Evolutionary conservation across 2,797 vertebrate genomes (phyloP), one percentile per base, ranked within the genome.

Genomic region (Eulemur albifrons): DNA sequence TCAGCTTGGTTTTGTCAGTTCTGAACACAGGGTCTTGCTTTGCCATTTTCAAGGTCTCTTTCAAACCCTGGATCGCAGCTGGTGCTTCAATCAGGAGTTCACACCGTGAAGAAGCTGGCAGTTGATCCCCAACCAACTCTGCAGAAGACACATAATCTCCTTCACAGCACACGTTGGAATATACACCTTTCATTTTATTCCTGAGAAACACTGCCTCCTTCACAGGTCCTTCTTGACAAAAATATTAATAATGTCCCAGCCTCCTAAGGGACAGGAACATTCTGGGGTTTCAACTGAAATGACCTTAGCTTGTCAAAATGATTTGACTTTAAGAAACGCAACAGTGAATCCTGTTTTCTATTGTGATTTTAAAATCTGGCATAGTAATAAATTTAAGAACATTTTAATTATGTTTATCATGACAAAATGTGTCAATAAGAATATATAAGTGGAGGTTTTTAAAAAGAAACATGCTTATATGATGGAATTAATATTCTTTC

Each of bases 21-120:
- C 97, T 90, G 97, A 98, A 98, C 95, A 81, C 97, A 97, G 97
- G 97, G 97, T 98, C 98, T 98, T 97, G 97, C 98, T 98, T 98
- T 98, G 98, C 98, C 98, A 98, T 98, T 98, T 98, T 98, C 98
- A 98, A 98, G 98, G 98, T 98, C 98, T 98, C 97, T 99, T 98
- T 98, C 98, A 98, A 98, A 98, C 94, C 98, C 97, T 96, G 97
- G 97, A 98, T 98, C 98, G 97, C 98, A 98, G 98, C 98, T 98
- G 97, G 98, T 7, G 61, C 98, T 98, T 98, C 98, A 97, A 97
- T 98, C 98, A 98, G 97, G 96, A 97, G 97, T 98, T 98, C 97
- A 98, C 92, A 98, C 98, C 83, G 23, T 98, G 98, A 98, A 98
- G 98, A 98, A 98, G 97, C 97, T 98, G 98, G 98, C 98, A 98